phyloP scores from a whole-genome alignment of 2,797 vertebrate species.

The Notolepis coatsorum region DNA sequence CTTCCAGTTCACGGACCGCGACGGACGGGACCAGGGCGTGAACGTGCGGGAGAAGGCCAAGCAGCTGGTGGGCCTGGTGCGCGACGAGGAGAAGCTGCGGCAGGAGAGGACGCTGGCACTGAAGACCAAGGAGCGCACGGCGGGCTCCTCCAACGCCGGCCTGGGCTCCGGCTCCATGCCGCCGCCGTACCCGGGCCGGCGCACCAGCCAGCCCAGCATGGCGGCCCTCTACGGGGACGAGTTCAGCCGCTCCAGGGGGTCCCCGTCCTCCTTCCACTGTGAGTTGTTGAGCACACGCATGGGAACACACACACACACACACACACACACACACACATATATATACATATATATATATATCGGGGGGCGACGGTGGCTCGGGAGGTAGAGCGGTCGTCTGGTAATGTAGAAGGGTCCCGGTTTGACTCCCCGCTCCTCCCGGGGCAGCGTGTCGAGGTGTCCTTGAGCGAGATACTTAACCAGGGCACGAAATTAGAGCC shows the following conservation, averaged over 20 bases:
- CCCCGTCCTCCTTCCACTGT: constrained; percentile 88
- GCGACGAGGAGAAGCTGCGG: constrained; percentile 90
- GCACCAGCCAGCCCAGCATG: constrained; percentile 72
- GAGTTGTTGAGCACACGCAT: constrained; percentile 71
- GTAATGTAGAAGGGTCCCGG: no score
- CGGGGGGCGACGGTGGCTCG: no score
- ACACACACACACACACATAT: not conserved
- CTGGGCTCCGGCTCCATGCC: constrained; percentile 73
- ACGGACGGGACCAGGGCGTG: constrained; percentile 93
- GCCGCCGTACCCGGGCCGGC: constrained; percentile 81
- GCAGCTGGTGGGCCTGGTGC: constrained; percentile 91
- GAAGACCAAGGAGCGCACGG: constrained; percentile 92
- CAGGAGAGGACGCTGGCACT: constrained; percentile 88
- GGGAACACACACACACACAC: not conserved
- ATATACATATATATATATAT: not conserved
- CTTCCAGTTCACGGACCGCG: constrained; percentile 94
- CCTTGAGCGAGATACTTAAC: no score
- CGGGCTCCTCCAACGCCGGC: constrained; percentile 74
- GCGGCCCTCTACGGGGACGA: constrained; percentile 71
- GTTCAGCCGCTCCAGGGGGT: constrained; percentile 73
- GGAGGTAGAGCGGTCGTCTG: no score
- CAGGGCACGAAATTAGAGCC: no score
- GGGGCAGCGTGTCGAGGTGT: no score
- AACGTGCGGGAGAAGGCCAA: constrained; percentile 96
- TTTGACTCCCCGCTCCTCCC: no score